Evolutionary conservation across 64 coral and sea anemone species (phyloP), one percentile per base, ranked within the genome.

Genomic region (Orbicella faveolata): DNA sequence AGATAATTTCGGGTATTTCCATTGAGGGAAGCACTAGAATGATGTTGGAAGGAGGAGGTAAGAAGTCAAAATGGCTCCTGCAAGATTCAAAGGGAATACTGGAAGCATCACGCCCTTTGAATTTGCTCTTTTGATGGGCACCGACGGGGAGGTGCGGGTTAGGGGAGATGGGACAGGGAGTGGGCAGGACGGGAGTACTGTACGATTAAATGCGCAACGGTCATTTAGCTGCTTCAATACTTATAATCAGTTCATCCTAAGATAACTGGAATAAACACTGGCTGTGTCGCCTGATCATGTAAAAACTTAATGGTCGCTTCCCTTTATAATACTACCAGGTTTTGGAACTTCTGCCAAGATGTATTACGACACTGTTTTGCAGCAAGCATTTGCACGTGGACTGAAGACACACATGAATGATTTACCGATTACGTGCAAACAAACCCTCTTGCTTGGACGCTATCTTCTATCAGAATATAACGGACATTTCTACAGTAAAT

Each of bases 401-500:
- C 78, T 80, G 9, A 80, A 61, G 55, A 61, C 52, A 16, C 78
- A 34, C 25, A 6, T 30, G 3, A 80, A 80, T 53, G 78, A 80
- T 23, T 80, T 80, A 20, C 48, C 78, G 53, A 9, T 18, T 1
- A 79, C 76, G 12, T 16, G 17, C 48, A 79, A 79, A 79, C 18
- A 68, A 68, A n/a, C 6, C 3, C 1, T 84, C 23, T 21, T 96
- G 10, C 33, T 92, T 35, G 90, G 83, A 34, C 85, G 90, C 11
- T 95, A 92, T 35, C 73, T 95, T 34, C 68, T 83, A 52, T 57
- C 91, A 33, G 94, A 95, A 35, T 95, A 92, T 65, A 61, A 95
- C 34, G 89, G 94, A 23, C 9, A 89, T 66, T 95, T 95, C 61
- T 95, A 95, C 74, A 89, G 90, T 77, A 92, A 96, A 72, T 72